These are phyloP conservation scores for Oceanites oceanicus DNA, from an alignment of 2,113 vertebrate species.

Conservation along the genomic window DNA sequence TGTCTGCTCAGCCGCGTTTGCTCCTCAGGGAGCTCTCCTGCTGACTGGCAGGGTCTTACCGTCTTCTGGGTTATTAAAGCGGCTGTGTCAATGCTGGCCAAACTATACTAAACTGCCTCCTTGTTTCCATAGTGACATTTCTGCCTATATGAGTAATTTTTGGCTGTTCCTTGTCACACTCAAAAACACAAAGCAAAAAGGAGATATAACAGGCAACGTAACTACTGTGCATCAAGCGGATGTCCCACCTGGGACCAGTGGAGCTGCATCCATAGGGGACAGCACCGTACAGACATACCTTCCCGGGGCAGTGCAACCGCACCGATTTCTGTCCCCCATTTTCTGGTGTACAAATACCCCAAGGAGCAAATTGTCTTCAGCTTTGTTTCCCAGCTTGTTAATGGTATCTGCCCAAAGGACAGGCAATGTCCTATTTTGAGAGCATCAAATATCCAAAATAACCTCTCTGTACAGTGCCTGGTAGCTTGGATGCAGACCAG, in stretches of 20 bases:
- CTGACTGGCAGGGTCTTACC: not conserved
- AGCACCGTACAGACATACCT: not conserved
- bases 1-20: not conserved
- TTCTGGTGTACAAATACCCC: not conserved
- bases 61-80: not conserved
- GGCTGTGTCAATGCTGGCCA: conserved; percentile 4
- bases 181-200: not conserved
- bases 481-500: not conserved
- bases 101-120: conserved; percentile 5
- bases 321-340: not conserved
- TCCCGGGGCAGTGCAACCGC: not conserved
- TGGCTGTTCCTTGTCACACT: not conserved
- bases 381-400: not conserved
- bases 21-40: not conserved
- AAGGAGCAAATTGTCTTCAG: not conserved
- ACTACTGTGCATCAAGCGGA: not conserved
- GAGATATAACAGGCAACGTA: not conserved
- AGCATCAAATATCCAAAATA: not conserved
- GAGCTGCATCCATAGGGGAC: not conserved
- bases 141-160: conserved; percentile 28
- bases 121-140: conserved; percentile 69
- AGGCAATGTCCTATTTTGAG: not conserved
- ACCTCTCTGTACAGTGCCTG: not conserved
- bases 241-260: not conserved
- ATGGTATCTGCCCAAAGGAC: not conserved